Conservation (phyloP, 2,797 vertebrate genomes). For the Crenichthys baileyi region DNA sequence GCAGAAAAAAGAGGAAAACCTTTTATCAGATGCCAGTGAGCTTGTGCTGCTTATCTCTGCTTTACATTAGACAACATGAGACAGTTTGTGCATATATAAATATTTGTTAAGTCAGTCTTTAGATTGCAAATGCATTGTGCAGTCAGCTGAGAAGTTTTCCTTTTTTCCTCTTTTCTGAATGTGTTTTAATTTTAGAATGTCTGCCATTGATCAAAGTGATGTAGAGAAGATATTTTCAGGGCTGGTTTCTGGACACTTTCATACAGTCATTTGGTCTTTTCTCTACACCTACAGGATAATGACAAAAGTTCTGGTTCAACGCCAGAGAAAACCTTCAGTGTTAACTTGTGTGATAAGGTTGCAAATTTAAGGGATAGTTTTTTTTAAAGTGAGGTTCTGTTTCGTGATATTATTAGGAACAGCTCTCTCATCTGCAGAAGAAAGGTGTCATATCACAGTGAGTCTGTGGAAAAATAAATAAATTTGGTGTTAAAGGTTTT, state of each 20-base stretch:
- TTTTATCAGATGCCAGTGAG: neutral
- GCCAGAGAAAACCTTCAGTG: neutral
- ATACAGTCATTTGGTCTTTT: neutral
- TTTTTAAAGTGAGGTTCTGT: neutral
- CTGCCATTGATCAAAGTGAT: neutral
- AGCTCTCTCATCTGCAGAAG: neutral
- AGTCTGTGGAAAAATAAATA: neutral
- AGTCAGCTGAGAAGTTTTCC: neutral
- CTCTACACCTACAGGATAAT: neutral
- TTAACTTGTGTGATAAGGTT: neutral
- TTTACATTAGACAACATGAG: neutral
- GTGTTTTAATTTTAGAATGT: conserved; percentile 1
- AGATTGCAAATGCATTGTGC: neutral
- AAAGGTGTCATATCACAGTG: neutral
- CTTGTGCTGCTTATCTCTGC: neutral
- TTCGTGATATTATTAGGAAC: neutral
- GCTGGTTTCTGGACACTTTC: neutral
- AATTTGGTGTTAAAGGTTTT: neutral
- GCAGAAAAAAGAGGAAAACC: neutral
- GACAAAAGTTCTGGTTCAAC: neutral
- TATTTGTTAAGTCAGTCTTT: neutral
- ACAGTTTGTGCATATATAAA: neutral
- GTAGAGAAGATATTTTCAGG: neutral
- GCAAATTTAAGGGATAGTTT: neutral
- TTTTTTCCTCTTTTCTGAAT: neutral